Evolutionary conservation across 1,140 invertebrate genomes (phyloP), one percentile per base, ranked within the genome.

Genomic region (Hycleus cichorii): DNA sequence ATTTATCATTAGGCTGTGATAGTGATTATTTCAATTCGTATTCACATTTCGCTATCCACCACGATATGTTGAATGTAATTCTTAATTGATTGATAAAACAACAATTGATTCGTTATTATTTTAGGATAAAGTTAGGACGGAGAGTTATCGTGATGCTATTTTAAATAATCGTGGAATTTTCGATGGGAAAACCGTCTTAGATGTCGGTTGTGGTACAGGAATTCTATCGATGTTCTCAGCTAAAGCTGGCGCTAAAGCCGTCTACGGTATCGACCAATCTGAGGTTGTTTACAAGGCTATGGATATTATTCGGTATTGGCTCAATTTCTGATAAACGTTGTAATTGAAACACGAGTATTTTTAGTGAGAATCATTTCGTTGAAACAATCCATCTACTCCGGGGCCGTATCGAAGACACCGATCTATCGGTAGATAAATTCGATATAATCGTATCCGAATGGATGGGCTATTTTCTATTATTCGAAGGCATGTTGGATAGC

Each of bases 391-490:
- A 82, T 69, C 77, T 87, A 40, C 73, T 88, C 4, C 82, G 85
- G 75, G 93, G 93, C 1, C 86, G 91, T 72, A 76, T 99, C 3
- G 97, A 99, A 76, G 91, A 97, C 65, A 84, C 83, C n/a, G 78
- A 87, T 54, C 79, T 97, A 52, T 77, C 81, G n/a, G 70, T 80
- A 38, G 83, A 87, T 53, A 89, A 93, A 79, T 93, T 97, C 12
- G 96, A 99, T 74, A 85, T 98, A 24, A 96, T 98, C 64, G 87
- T 99, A 32, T 97, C 93, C 4, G 97, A 99, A 77, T 99, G 97
- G 97, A 99, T 99, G 97, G 97, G 97, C 3, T 98, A 98, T 77
- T 98, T 97, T 76, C 77, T 99, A 44, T 79, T 99, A 5, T 98
- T 98, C 71, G 97, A 99, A 78, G 95, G 93, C 18, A 99, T 99